Percentiles rank a stretch among this genome's conserved stretches.
Conservation (phyloP, 2,888 invertebrate genomes). For the Tholera decimalis region DNA sequence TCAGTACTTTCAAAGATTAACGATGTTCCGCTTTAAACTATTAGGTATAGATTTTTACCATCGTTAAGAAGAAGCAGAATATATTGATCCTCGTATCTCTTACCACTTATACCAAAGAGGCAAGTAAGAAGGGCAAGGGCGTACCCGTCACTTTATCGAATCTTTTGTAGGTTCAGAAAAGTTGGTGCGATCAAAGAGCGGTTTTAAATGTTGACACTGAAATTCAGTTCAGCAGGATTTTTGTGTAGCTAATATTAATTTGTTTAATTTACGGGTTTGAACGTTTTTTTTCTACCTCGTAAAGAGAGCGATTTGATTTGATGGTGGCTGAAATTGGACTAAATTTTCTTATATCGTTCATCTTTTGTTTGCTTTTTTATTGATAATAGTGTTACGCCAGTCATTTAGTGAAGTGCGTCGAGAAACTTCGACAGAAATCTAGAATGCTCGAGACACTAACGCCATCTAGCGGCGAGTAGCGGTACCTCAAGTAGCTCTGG, state of each 20-base stretch:
- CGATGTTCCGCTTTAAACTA: no score
- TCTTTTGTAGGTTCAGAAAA: slow-evolving; percentile 66
- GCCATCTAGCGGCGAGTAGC: no score
- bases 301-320: slow-evolving; percentile 13
- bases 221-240: slow-evolving; percentile 36
- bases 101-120: slow-evolving; percentile 27
- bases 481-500: no score
- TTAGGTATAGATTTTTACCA: no score
- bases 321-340: background rate
- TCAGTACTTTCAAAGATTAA: no score
- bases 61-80: no score
- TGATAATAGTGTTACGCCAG: no score
- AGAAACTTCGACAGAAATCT: no score
- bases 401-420: no score
- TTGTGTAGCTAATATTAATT: slow-evolving; percentile 53
- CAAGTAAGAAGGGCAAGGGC: slow-evolving; percentile 54
- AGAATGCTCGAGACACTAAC: no score
- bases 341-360: background rate
- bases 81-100: background rate
- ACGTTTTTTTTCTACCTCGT: slow-evolving; percentile 2
- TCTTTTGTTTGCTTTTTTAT: background rate
- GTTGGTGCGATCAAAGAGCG: slow-evolving; percentile 55
- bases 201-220: slow-evolving; percentile 56
- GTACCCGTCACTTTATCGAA: slow-evolving; percentile 69
- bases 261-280: slow-evolving; percentile 42